Evolutionary conservation across 1,140 invertebrate species (phyloP), one percentile per base, ranked within the genome.

Genomic region (Metopolophium dirhodum): DNA sequence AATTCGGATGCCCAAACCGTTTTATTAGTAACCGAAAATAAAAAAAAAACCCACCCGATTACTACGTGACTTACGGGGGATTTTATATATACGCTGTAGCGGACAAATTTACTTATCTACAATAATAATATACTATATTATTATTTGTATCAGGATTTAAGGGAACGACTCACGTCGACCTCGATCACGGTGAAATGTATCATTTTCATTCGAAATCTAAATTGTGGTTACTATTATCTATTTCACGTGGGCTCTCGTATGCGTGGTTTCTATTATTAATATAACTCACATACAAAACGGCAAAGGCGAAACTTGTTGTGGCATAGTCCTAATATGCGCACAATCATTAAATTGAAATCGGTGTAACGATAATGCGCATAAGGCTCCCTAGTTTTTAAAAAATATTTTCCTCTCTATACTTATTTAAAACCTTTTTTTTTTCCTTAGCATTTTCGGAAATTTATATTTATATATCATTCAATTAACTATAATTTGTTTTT

Each of bases 401-500:
- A 18, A 77, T 77, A 14, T 18, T 68, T 30, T n/a, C 14, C 61
- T 18, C 30, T 35, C 61, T n/a, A 14, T 49, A 77, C 14, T 77
- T 77, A 77, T 77, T 77, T 77, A 77, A 77, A 77, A 77, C 30
- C 18, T 77, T 77, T 77, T 68, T n/a, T 37, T 77, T 77, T 77
- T 18, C 30, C 14, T 77, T n/a, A 77, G 30, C n/a, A 77, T 77
- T 77, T 77, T 77, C 30, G 30, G 61, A 77, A 77, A 77, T 77
- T 77, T 77, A 77, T 77, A 77, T 77, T 77, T 77, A 30, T 77
- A 77, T 77, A 77, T 77, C n/a, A 77, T 77, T 77, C 61, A 77
- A 77, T 77, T 77, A 14, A 77, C 30, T 77, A 35, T 77, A 77
- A 77, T 77, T n/a, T 77, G n/a, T 77, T 77, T 77, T 77, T n/a